These are phyloP conservation scores for Scaeva pyrastri DNA, from an alignment of 2,888 invertebrate species.

Conservation along the genomic window DNA sequence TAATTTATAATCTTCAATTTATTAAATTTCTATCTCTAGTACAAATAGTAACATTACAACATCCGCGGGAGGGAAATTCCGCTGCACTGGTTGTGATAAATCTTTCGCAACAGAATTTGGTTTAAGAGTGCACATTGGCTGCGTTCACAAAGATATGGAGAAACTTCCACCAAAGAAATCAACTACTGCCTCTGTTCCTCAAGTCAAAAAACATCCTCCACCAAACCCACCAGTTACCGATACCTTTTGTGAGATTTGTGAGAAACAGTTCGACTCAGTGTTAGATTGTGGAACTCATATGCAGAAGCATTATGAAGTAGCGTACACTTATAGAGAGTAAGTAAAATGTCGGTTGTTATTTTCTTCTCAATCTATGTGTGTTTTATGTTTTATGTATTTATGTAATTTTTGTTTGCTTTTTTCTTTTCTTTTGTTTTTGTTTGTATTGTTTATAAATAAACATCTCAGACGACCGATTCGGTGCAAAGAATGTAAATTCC, in stretches of 20 bases:
- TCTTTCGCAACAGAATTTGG: constrained; percentile 71
- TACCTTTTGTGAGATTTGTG: constrained; percentile 67
- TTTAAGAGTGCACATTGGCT: constrained; percentile 65
- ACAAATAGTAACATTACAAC: constrained; percentile 63
- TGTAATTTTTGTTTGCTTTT: constrained; percentile 15
- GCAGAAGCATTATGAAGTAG: constrained; percentile 70
- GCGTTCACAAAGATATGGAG: constrained; percentile 72
- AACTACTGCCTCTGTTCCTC: constrained; percentile 13
- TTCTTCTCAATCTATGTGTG: not conserved
- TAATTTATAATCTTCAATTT: not conserved
- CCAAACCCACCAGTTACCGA: constrained; percentile 26
- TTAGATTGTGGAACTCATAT: constrained; percentile 63
- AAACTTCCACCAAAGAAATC: constrained; percentile 66
- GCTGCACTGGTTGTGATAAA: constrained; percentile 65
- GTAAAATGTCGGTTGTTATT: constrained; percentile 11
- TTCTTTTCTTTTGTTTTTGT: constrained; percentile 19
- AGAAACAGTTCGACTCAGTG: constrained; percentile 69
- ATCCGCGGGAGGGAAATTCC: constrained; percentile 62
- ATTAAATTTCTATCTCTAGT: not conserved
- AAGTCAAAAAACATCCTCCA: not conserved
- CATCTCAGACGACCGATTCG: constrained; percentile 65
- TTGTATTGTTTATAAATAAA: constrained; percentile 34
- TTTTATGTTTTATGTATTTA: constrained; percentile 16
- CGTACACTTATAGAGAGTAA: constrained; percentile 68
- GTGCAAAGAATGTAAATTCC: constrained; percentile 71